Base-by-base conservation (phyloP, 2,797 vertebrate genomes). In the Rhincodon typus region DNA sequence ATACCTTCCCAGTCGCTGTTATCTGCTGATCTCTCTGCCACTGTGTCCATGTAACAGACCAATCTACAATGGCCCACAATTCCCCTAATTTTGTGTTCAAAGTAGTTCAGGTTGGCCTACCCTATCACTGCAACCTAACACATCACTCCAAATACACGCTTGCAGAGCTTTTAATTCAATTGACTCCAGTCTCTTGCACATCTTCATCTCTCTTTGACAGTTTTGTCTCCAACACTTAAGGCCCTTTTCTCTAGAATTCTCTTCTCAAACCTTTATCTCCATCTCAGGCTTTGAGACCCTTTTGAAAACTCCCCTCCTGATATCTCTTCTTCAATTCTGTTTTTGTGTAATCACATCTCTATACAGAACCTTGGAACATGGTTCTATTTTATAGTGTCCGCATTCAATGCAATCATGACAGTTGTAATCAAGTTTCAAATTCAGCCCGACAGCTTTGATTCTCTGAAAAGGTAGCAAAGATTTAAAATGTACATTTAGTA, bases 401-500 rank as follows among this genome's bases (percentile, higher is more conserved):
- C 30, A 84, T 8, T 46, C 38, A 84, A 84, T 42, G 42, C 82
- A 84, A 1, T 93, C 12, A 42, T 23, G 67, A 23, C 38, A 5
- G 34, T 69, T 93, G 90, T 30, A 77, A 95, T 34, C 17, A 77
- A 53, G 69, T 77, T 34, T 3, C 3, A 19, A 95, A 53, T 15
- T 74, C 15, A 95, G 46, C 30, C 69, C 46, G 10, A 38, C 62
- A 91, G 38, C 17, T 93, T 93, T 27, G 30, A 77, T 74, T 95
- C 30, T 46, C 34, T 74, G 30, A 4, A 62, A 77, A 77, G 34
- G 46, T 77, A 53, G 42, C 70, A n/a, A 74, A 77, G 70, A 50
- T 77, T 77, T 42, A 70, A 72, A 95, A 95, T 50, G 72, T 72
- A 50, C 50, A 30, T 34, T 84, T 96, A 95, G 66, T 82, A 67